Evolutionary conservation across 2,888 invertebrate genomes (phyloP), one percentile per base, ranked within the genome.

Genomic region (Acanthoscelides obtectus): DNA sequence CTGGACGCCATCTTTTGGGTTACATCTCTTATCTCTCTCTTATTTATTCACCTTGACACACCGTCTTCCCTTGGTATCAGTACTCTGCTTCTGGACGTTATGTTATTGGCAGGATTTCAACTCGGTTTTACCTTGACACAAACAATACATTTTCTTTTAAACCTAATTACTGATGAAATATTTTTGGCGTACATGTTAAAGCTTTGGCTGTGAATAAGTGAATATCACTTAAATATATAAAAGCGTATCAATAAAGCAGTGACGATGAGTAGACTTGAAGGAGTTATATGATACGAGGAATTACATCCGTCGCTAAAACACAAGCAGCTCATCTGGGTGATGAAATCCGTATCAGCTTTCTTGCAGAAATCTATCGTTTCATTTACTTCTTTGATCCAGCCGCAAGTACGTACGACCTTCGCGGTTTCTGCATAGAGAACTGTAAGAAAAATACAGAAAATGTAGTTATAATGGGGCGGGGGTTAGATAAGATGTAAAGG

Each of bases 231-330:
- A 12, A 45, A 45, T 45, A 45, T 45, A 12, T 17, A 45, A 45
- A 45, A 12, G 17, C 45, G 5, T 45, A 45, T 3, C 17, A 45
- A 12, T 12, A 45, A 1, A 12, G 17, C 17, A 45, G 45, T 45
- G 6, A 66, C 17, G 20, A 3, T 66, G 2, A 66, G 66, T 6
- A 21, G 1, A 20, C 5, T 66, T 66, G 22, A 21, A 21, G 66
- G 66, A 21, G 20, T 20, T 20, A 21, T 66, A 12, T 8, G 6
- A 66, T 17, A 21, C 22, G 66, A 20, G 20, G 66, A 66, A 22
- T 92, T 92, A 79, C 92, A 92, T 67, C 87, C 88, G 76, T 92
- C 90, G 0, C 81, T 76, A 83, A 88, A 89, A 82, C 92, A 92
- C 77, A 89, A 88, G 80, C 92, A 92, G 73, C 89, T 88, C 0